Percentiles rank a stretch among this genome's conserved stretches.
Conservation (phyloP, 2,888 invertebrate species). For the Drosophila histrio region DNA sequence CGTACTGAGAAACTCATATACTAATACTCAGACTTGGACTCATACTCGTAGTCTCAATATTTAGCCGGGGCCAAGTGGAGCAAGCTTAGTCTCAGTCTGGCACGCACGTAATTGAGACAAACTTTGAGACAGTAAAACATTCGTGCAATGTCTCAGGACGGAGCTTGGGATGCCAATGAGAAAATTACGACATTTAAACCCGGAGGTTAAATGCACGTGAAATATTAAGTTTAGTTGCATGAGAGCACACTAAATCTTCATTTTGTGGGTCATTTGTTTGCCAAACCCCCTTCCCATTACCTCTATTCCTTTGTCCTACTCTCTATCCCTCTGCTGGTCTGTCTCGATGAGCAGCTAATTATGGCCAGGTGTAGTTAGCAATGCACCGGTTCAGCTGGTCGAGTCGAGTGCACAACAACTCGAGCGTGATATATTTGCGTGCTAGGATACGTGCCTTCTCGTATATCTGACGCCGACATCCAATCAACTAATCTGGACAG, state of each 20-base stretch:
- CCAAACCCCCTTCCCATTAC: background rate
- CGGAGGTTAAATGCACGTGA: conserved; percentile 78
- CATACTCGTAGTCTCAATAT: conserved; percentile 57
- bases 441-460: conserved; percentile 94
- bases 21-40: conserved; percentile 6
- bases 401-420: conserved; percentile 94
- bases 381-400: conserved; percentile 91
- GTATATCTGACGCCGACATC: conserved; percentile 97
- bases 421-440: conserved; percentile 96
- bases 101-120: conserved; percentile 79
- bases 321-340: background rate
- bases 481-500: conserved; percentile 96
- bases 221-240: conserved; percentile 76
- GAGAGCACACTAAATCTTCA: conserved; percentile 74
- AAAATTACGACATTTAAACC: conserved; percentile 78
- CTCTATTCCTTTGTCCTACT: background rate
- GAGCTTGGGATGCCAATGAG: conserved; percentile 61
- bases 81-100: conserved; percentile 54
- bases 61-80: conserved; percentile 38
- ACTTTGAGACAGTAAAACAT: conserved; percentile 74
- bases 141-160: conserved; percentile 58
- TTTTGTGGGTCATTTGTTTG: conserved; percentile 66
- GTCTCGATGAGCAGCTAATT: conserved; percentile 48
- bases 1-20: conserved; percentile 42
- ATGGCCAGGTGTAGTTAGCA: conserved; percentile 35